Evolutionary conservation across 2,113 vertebrate species (phyloP).

Genomic region (Vidua macroura): DNA sequence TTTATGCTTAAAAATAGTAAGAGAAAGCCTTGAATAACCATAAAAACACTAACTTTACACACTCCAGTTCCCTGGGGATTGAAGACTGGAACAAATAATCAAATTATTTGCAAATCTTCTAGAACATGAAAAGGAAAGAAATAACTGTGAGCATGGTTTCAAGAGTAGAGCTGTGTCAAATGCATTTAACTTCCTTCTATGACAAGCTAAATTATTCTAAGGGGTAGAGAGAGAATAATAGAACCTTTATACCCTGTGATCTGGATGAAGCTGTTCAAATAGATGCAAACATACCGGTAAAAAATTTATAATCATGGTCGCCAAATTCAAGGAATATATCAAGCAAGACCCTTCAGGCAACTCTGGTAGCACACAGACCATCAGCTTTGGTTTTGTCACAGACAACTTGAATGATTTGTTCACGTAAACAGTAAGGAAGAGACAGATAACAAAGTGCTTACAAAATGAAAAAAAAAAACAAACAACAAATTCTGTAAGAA

Average conservation of each 20-base stretch:
- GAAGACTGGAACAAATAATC: constrained; percentile 11
- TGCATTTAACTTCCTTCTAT: background rate
- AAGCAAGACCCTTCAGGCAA: background rate
- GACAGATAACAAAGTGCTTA: background rate
- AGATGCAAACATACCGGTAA: background rate
- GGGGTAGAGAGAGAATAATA: background rate
- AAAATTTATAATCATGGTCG: background rate
- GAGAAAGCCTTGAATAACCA: background rate
- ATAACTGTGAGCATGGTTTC: background rate
- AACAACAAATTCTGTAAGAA: background rate
- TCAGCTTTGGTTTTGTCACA: background rate
- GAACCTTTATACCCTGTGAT: background rate
- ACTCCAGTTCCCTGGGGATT: background rate
- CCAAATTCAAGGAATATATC: background rate
- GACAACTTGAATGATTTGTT: background rate
- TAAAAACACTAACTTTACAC: background rate
- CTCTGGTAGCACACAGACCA: background rate
- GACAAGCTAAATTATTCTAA: background rate
- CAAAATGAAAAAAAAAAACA: background rate
- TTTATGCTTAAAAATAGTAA: background rate
- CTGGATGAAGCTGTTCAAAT: background rate
- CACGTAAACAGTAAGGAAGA: background rate
- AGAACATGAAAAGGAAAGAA: constrained; percentile 1
- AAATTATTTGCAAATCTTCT: background rate
- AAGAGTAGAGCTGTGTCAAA: background rate